Evolutionary conservation across 1,140 invertebrate genomes (phyloP), one percentile per base, ranked within the genome.

Genomic region (Lordiphosa mommai): DNA sequence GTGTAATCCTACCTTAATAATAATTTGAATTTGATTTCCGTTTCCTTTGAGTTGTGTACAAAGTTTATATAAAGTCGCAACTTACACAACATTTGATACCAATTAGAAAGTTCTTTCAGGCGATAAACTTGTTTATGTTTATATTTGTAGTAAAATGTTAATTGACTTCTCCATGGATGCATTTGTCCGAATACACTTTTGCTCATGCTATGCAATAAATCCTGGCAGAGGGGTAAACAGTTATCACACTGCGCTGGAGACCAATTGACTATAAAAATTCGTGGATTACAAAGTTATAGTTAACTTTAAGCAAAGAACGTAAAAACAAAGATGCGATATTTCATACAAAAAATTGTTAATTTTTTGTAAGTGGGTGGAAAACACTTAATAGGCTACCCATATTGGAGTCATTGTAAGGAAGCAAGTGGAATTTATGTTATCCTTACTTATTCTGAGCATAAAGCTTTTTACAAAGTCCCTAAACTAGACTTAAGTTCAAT

Each of bases 81-180:
- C 63, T 66, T 29, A 67, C 63, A 67, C 46, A 67, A 20, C 32
- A 67, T 58, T 14, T 50, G 52, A 50, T 67, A 67, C 63, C 63
- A 67, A 14, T 43, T 44, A 17, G 58, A 58, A 27, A 58, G 61
- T 27, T 40, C 57, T 5, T 44, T 36, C 9, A 52, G 41, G 13
- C 6, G 29, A 40, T 67, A 67, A 8, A 50, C 17, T 8, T 30
- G 38, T 3, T 38, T 33, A 16, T 10, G 52, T 8, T 53, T 37
- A 1, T 12, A 7, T 12, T 23, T 33, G 12, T 59, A 67, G 17
- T 50, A 49, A 8, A 67, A 14, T 20, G 27, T 7, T 13, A 67
- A 9, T 12, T 37, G 20, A 23, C 44, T 67, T 12, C 63, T 27
- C 52, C 63, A 67, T 17, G 52, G 61, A 67, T 67, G 63, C 38